phyloP scores from a whole-genome alignment of 2,888 invertebrate species.

The Cosmia trapezina region DNA sequence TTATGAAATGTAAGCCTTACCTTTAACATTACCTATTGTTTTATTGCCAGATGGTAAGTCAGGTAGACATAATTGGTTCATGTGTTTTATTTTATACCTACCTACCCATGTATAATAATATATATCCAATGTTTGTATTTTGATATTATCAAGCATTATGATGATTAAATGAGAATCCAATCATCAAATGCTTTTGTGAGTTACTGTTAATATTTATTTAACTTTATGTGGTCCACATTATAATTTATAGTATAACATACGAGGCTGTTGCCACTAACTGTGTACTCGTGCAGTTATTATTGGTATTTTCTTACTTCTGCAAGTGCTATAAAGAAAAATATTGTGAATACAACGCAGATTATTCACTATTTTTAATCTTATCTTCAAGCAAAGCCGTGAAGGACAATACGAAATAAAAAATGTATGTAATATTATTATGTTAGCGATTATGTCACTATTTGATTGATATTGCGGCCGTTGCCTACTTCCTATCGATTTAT shows the following conservation, averaged over 20 bases:
- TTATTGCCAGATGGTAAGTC: background rate
- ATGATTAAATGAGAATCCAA: conserved; percentile 44
- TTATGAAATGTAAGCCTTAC: too few relatives aligned
- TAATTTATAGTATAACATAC: background rate
- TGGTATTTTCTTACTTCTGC: background rate
- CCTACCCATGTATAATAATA: background rate
- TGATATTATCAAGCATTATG: conserved; percentile 43
- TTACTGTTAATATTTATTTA: background rate
- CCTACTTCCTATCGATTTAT: background rate
- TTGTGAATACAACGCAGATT: conserved; percentile 10
- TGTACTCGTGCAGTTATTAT: conserved; percentile 4
- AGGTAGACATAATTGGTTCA: background rate
- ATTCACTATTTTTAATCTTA: conserved; percentile 27
- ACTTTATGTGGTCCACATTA: background rate
- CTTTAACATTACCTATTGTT: background rate
- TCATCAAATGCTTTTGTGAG: conserved; percentile 45
- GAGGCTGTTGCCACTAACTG: background rate
- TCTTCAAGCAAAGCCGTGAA: conserved; percentile 38
- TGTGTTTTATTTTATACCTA: background rate
- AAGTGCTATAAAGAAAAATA: conserved; percentile 11
- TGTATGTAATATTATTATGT: conserved; percentile 17
- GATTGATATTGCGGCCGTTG: conserved; percentile 2
- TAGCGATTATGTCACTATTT: conserved; percentile 44
- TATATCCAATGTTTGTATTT: conserved; percentile 6
- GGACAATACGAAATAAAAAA: conserved; percentile 15